A percentile compares a stretch with the other conserved stretches of the same genome.
phyloP scores from a whole-genome alignment of 2,888 invertebrate genomes.

The Lasiommata megera region DNA sequence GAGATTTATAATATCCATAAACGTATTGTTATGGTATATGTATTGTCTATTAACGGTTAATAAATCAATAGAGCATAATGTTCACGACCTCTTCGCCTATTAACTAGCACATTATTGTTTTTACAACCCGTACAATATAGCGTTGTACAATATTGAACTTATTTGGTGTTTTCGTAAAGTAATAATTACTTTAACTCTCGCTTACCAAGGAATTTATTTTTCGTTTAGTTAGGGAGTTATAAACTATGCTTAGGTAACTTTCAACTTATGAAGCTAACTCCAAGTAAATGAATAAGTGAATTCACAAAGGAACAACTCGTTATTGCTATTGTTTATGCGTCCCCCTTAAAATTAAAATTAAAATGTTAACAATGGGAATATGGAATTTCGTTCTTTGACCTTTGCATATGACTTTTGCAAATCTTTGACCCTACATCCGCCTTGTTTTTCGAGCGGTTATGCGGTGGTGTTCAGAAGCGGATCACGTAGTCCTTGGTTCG shows the following conservation, averaged over 20 bases:
- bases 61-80: not conserved
- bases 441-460: no score
- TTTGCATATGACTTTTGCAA: no score
- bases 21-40: no score
- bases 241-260: constrained; percentile 13
- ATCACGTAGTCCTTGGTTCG: no score
- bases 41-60: not conserved
- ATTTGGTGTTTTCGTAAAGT: constrained; percentile 1
- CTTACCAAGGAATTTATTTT: constrained; percentile 21
- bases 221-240: constrained; percentile 14
- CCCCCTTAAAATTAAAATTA: no score
- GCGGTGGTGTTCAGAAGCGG: no score
- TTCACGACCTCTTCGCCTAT: not conserved
- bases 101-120: constrained; percentile 23
- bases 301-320: not conserved
- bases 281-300: not conserved
- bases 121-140: constrained; percentile 11
- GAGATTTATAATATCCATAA: no score
- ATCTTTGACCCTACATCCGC: no score
- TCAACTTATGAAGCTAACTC: constrained; percentile 14
- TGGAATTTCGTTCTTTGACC: no score
- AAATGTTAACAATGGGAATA: no score
- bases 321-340: not conserved
- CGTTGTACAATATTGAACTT: constrained; percentile 2
- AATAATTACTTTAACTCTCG: constrained; percentile 6